Conservation (phyloP, 2,888 invertebrate genomes). For the Blastobasis lacticolella region DNA sequence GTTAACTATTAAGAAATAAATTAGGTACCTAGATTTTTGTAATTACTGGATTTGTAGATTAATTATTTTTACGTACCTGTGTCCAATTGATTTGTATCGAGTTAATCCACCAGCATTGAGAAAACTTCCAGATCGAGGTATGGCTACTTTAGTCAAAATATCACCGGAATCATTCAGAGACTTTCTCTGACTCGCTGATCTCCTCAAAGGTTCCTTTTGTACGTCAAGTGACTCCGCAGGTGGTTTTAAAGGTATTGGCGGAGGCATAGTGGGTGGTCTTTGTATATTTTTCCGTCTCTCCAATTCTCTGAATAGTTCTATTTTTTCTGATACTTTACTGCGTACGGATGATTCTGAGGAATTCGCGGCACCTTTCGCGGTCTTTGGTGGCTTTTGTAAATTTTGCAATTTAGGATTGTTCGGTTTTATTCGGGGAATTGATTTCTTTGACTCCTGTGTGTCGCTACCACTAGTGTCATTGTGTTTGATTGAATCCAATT, state of each 20-base stretch:
- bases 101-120: slow-evolving; percentile 86
- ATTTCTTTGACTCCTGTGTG: slow-evolving; percentile 69
- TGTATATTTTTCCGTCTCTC: slow-evolving; percentile 63
- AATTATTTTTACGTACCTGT: slow-evolving; percentile 63
- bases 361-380: slow-evolving; percentile 11
- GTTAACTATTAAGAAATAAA: too few species aligned
- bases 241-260: slow-evolving; percentile 62
- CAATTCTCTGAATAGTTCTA: slow-evolving; percentile 62
- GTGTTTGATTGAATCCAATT: slow-evolving; percentile 64
- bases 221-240: slow-evolving; percentile 34
- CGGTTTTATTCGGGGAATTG: slow-evolving; percentile 34
- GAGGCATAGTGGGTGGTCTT: slow-evolving; percentile 64
- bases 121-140: slow-evolving; percentile 90
- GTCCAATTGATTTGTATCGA: slow-evolving; percentile 81
- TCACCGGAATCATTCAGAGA: slow-evolving; percentile 80
- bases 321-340: slow-evolving; percentile 70
- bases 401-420: slow-evolving; percentile 36
- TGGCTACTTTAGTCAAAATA: slow-evolving; percentile 88
- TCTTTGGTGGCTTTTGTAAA: slow-evolving; percentile 26
- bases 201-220: slow-evolving; percentile 52
- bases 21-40: too few species aligned
- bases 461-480: slow-evolving; percentile 63
- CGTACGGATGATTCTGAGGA: slow-evolving; percentile 60
- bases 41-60: too few species aligned
- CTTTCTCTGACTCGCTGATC: slow-evolving; percentile 64